Percentiles rank a stretch among this genome's conserved stretches.
These are phyloP conservation scores for Aramus guarauna DNA, from an alignment of 2,113 vertebrate species.

Conservation along the genomic window DNA sequence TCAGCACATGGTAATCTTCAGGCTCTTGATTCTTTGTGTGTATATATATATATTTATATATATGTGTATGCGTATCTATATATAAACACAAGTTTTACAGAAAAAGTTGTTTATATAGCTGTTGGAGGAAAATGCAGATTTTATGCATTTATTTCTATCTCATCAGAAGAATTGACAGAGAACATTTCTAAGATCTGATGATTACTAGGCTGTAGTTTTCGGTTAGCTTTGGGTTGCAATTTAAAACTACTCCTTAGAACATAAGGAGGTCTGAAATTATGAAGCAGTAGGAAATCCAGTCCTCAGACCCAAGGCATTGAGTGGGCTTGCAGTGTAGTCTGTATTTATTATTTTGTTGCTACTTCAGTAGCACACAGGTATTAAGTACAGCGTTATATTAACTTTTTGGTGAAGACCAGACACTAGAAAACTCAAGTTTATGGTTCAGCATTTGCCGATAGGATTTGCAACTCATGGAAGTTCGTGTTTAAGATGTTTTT, in stretches of 20 bases:
- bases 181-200: background rate
- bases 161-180: background rate
- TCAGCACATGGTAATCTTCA: background rate
- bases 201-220: slow-evolving; percentile 21
- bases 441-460: slow-evolving; percentile 21
- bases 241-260: slow-evolving; percentile 13
- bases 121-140: background rate
- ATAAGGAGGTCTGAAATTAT: slow-evolving; percentile 2
- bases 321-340: background rate
- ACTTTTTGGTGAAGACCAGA: background rate
- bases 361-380: background rate
- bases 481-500: slow-evolving; percentile 2
- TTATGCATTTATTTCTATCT: background rate
- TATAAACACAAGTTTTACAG: background rate
- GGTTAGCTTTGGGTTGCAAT: background rate
- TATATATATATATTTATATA: background rate
- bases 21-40: background rate
- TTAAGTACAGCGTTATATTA: background rate
- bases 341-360: slow-evolving; percentile 2
- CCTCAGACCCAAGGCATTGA: background rate
- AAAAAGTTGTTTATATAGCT: background rate
- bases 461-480: slow-evolving; percentile 24
- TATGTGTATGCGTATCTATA: too few species aligned
- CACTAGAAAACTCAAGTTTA: background rate
- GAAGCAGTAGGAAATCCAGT: slow-evolving; percentile 1